Evolutionary conservation across 1,140 invertebrate species (phyloP).

Genomic region (Prorops nasuta): DNA sequence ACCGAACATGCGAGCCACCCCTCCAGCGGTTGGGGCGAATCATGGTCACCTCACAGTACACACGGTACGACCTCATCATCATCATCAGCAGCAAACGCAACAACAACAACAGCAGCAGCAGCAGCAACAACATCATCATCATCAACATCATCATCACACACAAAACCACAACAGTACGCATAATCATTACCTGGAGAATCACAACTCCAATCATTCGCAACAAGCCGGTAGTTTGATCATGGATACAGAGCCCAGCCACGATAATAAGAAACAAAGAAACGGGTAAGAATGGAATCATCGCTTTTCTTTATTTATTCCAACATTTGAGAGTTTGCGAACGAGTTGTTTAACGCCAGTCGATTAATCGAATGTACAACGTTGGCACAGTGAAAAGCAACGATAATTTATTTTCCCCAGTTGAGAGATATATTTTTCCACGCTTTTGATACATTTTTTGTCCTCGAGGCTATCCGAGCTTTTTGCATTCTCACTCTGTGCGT

Average conservation of each 20-base stretch:
- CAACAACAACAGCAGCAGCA: slow-evolving; percentile 28
- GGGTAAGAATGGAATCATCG: no score
- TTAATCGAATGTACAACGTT: no score
- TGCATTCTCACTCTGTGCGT: no score
- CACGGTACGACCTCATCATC: slow-evolving; percentile 5
- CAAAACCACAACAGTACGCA: slow-evolving; percentile 43
- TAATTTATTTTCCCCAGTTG: no score
- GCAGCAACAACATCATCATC: slow-evolving; percentile 21
- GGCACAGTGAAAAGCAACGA: no score
- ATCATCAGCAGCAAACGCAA: slow-evolving; percentile 21
- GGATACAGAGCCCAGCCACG: slow-evolving; percentile 43
- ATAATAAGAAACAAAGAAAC: slow-evolving; percentile 50
- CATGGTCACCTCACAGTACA: slow-evolving; percentile 31
- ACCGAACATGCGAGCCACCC: slow-evolving; percentile 35
- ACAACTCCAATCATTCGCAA: slow-evolving; percentile 48
- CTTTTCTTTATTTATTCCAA: no score
- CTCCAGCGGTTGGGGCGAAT: slow-evolving; percentile 28
- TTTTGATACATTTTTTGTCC: no score
- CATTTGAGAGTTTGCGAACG: no score
- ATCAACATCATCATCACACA: slow-evolving; percentile 32
- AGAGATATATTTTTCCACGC: no score
- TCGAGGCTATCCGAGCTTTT: no score
- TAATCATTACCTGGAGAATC: slow-evolving; percentile 49
- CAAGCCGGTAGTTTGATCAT: slow-evolving; percentile 39
- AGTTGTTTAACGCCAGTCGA: no score